Evolutionary conservation across 2,797 vertebrate species (phyloP), one percentile per base, ranked within the genome.

Genomic region (Myoxocephalus aenaeus): DNA sequence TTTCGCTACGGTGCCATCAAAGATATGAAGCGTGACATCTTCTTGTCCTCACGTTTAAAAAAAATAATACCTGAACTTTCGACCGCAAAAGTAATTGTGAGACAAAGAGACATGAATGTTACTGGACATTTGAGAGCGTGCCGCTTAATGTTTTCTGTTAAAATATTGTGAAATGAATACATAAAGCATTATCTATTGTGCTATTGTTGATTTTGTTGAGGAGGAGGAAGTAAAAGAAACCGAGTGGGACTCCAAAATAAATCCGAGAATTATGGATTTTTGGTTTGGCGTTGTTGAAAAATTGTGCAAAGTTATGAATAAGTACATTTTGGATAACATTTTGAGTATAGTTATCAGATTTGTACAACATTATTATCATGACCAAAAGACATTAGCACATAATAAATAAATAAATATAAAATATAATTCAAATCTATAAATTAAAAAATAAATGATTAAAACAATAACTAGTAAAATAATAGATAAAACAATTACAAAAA

Each of bases 11-110:
- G 65, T 67, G 5, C 14, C 2, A 51, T 65, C 32, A 25, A 25
- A 51, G 58, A 83, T 25, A 7, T 12, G 67, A 73, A 57, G 58
- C 13, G 6, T 42, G 66, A 62, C 38, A 42, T n/a, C 14, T 38
- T 51, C 66, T 83, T 78, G 74, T 82, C 65, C 20, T 20, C 8
- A 25, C 4, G 20, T 10, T n/a, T 51, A 50, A 50, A n/a, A 11
- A 7, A 46, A 42, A 14, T 20, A 3, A n/a, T 4, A 65, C 25
- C 11, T n/a, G 2, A 40, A 14, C 34, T 22, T 10, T 27, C 11
- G 22, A 18, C 17, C 4, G 20, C 7, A 40, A 44, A 36, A 32
- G 7, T 62, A 13, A 22, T n/a, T 42, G 40, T 62, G 8, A 17
- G 8, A 17, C 14, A 18, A 18, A 20, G 22, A 42, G 17, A 25